Conservation (phyloP, 2,888 invertebrate species). For the Dasysyrphus tricinctus region DNA sequence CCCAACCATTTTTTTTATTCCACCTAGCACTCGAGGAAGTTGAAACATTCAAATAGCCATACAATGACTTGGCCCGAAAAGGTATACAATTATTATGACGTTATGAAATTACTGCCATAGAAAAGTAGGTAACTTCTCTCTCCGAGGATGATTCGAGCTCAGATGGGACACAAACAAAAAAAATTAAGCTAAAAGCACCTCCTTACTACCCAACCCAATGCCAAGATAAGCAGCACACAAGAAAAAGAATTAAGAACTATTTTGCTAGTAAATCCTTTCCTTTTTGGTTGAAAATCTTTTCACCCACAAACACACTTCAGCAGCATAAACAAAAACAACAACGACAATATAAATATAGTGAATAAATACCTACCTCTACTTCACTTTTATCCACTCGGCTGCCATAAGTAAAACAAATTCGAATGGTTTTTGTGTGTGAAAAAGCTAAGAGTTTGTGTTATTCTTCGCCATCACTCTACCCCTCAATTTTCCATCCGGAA, state of each 20-base stretch:
- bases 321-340: constrained; percentile 5
- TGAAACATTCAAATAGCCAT: constrained; percentile 62
- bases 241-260: constrained; percentile 54
- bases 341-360: constrained; percentile 15
- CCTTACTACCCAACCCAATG: not conserved
- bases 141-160: constrained; percentile 2
- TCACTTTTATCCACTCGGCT: constrained; percentile 43
- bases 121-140: constrained; percentile 19
- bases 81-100: constrained; percentile 60
- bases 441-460: constrained; percentile 52
- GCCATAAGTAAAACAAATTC: constrained; percentile 64
- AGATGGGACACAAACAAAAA: not conserved
- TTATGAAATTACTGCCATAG: constrained; percentile 44
- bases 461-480: not conserved
- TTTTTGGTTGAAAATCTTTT: constrained; percentile 14
- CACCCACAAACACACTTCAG: constrained; percentile 16
- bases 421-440: constrained; percentile 70
- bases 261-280: constrained; percentile 40
- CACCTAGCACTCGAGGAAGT: constrained; percentile 43
- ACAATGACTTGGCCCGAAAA: constrained; percentile 47
- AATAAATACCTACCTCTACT: constrained; percentile 51
- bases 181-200: constrained; percentile 13
- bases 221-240: constrained; percentile 36
- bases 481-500: constrained; percentile 3
- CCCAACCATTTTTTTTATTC: constrained; percentile 2